Conservation (phyloP, 2,797 vertebrate species). For the Spheniscus humboldti region DNA sequence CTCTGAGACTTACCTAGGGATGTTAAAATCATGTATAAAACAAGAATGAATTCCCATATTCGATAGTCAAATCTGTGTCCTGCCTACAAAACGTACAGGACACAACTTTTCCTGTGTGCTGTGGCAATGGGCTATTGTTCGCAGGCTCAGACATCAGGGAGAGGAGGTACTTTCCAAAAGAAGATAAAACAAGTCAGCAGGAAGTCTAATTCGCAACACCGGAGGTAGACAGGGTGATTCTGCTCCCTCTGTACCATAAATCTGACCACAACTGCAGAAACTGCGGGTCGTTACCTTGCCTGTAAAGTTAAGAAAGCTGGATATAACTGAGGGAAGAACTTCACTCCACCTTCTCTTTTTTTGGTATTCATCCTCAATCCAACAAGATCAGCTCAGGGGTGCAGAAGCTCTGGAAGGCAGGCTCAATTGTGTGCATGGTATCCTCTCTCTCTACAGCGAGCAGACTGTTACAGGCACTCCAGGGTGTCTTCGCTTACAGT, state of each 20-base stretch:
- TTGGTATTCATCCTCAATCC: neutral
- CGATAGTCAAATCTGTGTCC: neutral
- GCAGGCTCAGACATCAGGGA: neutral
- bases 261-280: neutral
- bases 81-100: neutral
- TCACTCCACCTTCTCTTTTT: neutral
- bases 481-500: neutral
- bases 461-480: neutral
- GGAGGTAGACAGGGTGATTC: neutral
- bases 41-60: neutral
- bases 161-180: neutral
- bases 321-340: neutral
- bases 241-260: neutral
- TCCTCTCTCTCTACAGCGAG: neutral
- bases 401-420: neutral
- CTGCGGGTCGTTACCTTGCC: neutral
- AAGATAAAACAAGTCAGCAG: neutral
- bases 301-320: neutral
- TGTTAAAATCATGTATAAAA: neutral
- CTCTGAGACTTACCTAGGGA: neutral
- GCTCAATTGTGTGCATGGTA: neutral
- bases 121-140: neutral
- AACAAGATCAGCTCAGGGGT: neutral
- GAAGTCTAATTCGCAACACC: neutral
- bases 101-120: neutral